These are phyloP conservation scores for Campoplex capitator DNA, from an alignment of 2,888 invertebrate species.

Conservation along the genomic window DNA sequence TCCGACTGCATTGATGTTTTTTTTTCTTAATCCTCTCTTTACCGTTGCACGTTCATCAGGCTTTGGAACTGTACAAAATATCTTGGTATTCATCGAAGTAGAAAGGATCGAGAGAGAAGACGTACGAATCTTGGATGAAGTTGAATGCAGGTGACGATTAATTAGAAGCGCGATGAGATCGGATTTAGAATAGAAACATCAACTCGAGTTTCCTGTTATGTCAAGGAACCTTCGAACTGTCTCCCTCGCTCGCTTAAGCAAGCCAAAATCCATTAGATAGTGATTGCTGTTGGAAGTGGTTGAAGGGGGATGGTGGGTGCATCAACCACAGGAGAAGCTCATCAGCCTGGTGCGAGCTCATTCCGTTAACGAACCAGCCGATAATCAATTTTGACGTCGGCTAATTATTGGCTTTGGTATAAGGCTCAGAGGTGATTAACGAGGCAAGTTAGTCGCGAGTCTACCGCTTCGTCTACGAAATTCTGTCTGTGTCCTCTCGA, in stretches of 20 bases:
- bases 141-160: slow-evolving; percentile 6
- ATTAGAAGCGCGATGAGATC: slow-evolving; percentile 29
- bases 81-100: not conserved
- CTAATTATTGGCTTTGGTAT: slow-evolving; percentile 79
- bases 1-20: too few species aligned
- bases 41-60: not conserved
- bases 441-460: slow-evolving; percentile 47
- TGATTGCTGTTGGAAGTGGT: slow-evolving; percentile 37
- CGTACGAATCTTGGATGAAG: not conserved
- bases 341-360: slow-evolving; percentile 61
- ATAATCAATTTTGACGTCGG: slow-evolving; percentile 74
- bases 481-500: slow-evolving; percentile 18
- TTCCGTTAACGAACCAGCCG: slow-evolving; percentile 76
- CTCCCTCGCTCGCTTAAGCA: slow-evolving; percentile 40
- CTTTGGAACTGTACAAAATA: not conserved
- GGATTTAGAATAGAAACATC: slow-evolving; percentile 17
- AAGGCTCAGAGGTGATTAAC: slow-evolving; percentile 64
- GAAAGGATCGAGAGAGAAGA: not conserved
- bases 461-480: slow-evolving; percentile 13
- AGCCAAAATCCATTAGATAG: slow-evolving; percentile 70
- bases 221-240: slow-evolving; percentile 18
- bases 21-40: not conserved
- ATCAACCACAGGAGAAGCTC: slow-evolving; percentile 44
- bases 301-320: slow-evolving; percentile 25
- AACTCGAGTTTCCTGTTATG: slow-evolving; percentile 27